Evolutionary conservation across 2,797 vertebrate genomes (phyloP).

Genomic region (Forpus xanthops): DNA sequence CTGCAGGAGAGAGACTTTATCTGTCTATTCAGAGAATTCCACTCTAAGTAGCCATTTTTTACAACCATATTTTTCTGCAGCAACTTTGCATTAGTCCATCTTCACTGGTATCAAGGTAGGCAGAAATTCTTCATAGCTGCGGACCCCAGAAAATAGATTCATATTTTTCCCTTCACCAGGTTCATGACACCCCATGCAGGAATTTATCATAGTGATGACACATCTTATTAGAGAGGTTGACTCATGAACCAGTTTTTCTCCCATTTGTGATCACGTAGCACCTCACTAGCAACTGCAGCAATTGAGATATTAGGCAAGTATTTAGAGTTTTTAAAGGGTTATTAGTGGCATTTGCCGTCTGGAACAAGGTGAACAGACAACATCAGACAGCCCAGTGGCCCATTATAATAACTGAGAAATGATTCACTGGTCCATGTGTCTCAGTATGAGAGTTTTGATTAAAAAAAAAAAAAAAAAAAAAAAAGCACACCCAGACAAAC

Average conservation of each 20-base stretch:
- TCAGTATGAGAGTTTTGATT: neutral
- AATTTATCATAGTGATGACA: neutral
- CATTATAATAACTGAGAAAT: neutral
- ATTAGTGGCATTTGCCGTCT: neutral
- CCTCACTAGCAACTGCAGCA: neutral
- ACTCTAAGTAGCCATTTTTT: neutral
- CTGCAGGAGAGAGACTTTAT: neutral
- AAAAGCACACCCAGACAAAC: neutral
- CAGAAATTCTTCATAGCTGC: neutral
- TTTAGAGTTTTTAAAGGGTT: neutral
- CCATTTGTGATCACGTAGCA: neutral
- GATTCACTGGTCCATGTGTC: neutral
- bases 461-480: neutral
- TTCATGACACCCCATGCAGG: neutral
- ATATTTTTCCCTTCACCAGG: constrained; percentile 11
- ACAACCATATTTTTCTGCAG: neutral
- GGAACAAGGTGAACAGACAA: neutral
- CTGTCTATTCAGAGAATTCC: neutral
- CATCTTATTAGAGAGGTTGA: neutral
- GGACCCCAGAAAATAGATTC: neutral
- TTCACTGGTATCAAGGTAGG: neutral
- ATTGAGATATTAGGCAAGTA: neutral
- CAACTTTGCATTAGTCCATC: neutral
- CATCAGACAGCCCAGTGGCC: neutral
- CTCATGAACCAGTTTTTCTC: neutral